A percentile compares a stretch with the other conserved stretches of the same genome.
Conservation (phyloP, 2,797 vertebrate genomes). For the Argya squamiceps region DNA sequence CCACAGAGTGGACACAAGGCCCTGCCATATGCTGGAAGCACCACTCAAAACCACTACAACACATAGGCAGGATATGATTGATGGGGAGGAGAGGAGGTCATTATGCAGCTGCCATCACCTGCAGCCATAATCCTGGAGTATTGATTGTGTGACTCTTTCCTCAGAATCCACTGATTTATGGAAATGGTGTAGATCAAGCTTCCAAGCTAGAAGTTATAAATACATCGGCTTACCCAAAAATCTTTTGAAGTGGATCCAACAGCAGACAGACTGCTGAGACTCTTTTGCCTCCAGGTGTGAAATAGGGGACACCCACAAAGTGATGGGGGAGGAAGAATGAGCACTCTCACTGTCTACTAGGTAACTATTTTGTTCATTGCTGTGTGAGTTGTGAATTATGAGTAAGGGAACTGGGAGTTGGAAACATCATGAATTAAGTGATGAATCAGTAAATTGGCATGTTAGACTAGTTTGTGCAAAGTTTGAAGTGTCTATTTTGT, state of each 20-base stretch:
- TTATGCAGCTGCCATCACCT: not conserved
- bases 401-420: not conserved
- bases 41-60: not conserved
- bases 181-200: not conserved
- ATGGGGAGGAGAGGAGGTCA: not conserved
- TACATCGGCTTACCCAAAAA: not conserved
- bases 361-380: not conserved
- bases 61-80: fast-evolving
- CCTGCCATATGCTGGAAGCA: not conserved
- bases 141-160: not conserved
- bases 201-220: not conserved
- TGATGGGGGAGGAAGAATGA: not conserved
- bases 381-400: not conserved
- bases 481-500: not conserved
- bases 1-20: not conserved
- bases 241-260: not conserved
- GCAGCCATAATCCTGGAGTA: fast-evolving
- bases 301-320: not conserved
- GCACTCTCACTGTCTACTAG: not conserved
- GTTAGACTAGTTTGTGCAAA: not conserved
- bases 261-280: not conserved
- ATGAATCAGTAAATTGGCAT: not conserved
- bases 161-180: not conserved
- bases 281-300: not conserved
- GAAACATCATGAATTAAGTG: not conserved